Evolutionary conservation across 2,113 vertebrate genomes (phyloP), one percentile per base, ranked within the genome.

Genomic region (Bolborhynchus lineola): DNA sequence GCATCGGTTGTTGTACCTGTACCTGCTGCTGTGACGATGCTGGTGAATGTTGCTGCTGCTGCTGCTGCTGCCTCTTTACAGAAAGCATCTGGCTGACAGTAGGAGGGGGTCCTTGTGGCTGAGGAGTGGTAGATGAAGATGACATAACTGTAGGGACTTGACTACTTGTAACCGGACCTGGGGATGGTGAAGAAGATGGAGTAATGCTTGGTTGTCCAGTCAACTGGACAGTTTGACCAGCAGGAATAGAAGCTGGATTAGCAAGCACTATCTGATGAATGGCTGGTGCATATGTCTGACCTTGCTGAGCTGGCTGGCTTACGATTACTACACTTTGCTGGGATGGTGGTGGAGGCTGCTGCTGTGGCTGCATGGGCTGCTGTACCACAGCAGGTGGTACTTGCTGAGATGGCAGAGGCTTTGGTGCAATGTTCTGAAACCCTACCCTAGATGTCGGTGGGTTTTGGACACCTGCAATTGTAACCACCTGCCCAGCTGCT

Each of bases 221-320:
- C 95, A 99, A 95, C 97, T 99, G 99, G 94, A 99, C 98, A 93
- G 99, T 97, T 88, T 99, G 99, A 83, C 98, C 97, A 77, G 98
- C 82, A 8, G 99, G 98, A 97, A 99, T 95, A 95, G 98, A 95
- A 81, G 99, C 97, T 92, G 99, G 98, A 97, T 99, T 99, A 97
- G 99, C 96, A 67, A 99, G 98, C 96, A 99, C 99, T 39, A 99
- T 99, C 96, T 99, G 99, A 97, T 99, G 99, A 97, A 99, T 99
- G 97, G 99, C 99, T 82, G 99, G 99, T 97, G 98, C 97, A 11
- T 99, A 99, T 0, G 98, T 97, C 9, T 98, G 98, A 97, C 97
- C 99, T 98, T 99, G 99, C 95, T 99, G 99, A 90, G 99, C 97
- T 95, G 98, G 98, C 81, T 99, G 98, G 86, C 99, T 98, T 76